Conservation (phyloP, 2,113 vertebrate genomes). For the Tamias sibiricus region DNA sequence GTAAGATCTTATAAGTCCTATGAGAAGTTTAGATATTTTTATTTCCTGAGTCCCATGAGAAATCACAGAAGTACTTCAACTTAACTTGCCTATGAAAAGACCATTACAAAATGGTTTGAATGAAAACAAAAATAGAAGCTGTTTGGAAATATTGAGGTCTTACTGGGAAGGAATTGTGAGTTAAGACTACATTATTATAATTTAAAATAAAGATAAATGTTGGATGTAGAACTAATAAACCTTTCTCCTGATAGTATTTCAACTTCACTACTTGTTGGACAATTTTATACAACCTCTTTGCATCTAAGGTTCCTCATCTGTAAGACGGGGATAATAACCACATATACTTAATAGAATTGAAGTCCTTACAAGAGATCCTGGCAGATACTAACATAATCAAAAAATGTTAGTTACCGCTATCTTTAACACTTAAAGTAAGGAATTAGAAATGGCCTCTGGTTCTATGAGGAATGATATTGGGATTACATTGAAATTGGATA, state of each 20-base stretch:
- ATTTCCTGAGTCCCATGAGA: neutral
- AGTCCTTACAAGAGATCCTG: neutral
- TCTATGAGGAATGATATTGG: no score
- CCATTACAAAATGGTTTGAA: neutral
- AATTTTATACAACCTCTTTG: neutral
- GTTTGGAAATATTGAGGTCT: neutral
- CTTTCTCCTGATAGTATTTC: neutral
- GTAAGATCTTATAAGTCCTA: neutral
- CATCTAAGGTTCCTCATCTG: neutral
- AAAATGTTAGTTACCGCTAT: neutral
- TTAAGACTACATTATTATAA: neutral
- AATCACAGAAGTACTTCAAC: neutral
- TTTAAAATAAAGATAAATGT: neutral
- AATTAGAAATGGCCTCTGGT: neutral
- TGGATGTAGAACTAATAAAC: neutral
- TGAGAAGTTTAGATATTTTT: neutral
- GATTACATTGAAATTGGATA: no score
- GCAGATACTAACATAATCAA: neutral
- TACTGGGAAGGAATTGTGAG: neutral
- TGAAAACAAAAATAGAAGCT: neutral
- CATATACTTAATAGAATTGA: neutral
- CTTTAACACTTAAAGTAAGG: slow-evolving; percentile 1
- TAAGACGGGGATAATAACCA: neutral
- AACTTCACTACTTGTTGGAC: neutral
- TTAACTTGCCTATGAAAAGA: neutral